phyloP scores from a whole-genome alignment of 2,797 vertebrate species.

The Danio kyathit region DNA sequence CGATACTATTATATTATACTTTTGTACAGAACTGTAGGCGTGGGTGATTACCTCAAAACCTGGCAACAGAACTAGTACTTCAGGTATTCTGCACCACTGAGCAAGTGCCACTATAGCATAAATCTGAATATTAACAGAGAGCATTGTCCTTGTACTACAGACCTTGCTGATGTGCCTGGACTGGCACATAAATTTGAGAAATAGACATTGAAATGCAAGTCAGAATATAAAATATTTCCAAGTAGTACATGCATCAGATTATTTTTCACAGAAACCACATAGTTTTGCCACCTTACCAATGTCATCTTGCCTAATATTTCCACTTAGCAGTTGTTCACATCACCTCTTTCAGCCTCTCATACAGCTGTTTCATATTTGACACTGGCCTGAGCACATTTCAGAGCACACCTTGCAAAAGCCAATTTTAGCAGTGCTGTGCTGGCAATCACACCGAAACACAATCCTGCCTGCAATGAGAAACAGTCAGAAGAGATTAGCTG shows the following conservation, averaged over 20 bases:
- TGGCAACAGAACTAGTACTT: neutral
- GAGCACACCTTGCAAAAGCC: slow-evolving; percentile 32
- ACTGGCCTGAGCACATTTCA: slow-evolving; percentile 25
- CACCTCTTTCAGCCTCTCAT: slow-evolving; percentile 15
- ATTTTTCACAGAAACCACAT: neutral
- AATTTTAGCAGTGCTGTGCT: slow-evolving; percentile 46
- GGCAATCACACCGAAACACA: slow-evolving; percentile 47
- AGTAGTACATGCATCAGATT: neutral
- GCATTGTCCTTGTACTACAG: neutral
- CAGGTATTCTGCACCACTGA: neutral
- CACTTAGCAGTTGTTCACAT: slow-evolving; percentile 6
- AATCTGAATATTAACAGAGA: neutral
- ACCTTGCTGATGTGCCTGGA: neutral
- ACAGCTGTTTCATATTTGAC: slow-evolving; percentile 10
- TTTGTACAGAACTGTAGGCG: too few species aligned
- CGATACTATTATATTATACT: too few species aligned
- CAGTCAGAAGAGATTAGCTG: slow-evolving; percentile 60
- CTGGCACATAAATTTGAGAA: neutral
- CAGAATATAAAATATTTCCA: neutral
- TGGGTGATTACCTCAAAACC: neutral
- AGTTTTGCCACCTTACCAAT: neutral
- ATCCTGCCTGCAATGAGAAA: slow-evolving; percentile 52
- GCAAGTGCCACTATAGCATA: neutral
- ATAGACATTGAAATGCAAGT: neutral
- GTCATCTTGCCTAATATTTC: neutral